Conservation (phyloP, 2,888 invertebrate species). For the Mesorhabditis belari region DNA sequence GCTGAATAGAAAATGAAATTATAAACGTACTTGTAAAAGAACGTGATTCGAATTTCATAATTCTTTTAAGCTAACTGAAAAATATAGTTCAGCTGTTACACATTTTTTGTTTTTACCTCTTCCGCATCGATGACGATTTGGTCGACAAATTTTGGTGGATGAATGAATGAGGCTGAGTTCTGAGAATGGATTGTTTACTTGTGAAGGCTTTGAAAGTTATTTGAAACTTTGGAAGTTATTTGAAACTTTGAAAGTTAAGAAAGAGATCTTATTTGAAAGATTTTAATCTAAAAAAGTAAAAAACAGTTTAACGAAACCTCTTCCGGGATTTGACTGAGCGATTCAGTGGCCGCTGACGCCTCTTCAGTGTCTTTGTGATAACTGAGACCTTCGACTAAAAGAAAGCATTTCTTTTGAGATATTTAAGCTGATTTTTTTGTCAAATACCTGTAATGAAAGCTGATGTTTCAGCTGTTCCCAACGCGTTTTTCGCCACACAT, state of each 20-base stretch:
- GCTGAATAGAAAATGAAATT: no score
- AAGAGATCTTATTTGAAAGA: not conserved
- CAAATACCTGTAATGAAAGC: conserved; percentile 26
- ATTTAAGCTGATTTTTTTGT: no score
- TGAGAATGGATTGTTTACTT: not conserved
- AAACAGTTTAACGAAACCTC: not conserved
- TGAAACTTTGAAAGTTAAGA: not conserved
- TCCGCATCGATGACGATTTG: conserved; percentile 27
- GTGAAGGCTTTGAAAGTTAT: not conserved
- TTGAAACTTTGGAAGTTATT: not conserved
- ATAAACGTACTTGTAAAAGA: no score
- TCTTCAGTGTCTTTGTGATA: conserved; percentile 23
- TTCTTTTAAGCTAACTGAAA: no score
- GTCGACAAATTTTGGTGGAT: conserved; percentile 35
- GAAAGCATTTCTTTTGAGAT: not conserved
- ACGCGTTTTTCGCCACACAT: conserved; percentile 32
- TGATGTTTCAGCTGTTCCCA: conserved; percentile 35
- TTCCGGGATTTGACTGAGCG: not conserved
- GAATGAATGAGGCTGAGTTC: conserved; percentile 9
- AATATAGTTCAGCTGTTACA: no score
- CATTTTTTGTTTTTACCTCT: conserved; percentile 19
- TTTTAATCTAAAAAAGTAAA: not conserved
- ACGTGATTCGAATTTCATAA: no score
- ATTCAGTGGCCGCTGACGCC: conserved; percentile 20
- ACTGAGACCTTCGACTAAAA: not conserved